These are phyloP conservation scores for Acanthurus tractus DNA, from an alignment of 2,797 vertebrate species.

Conservation along the genomic window DNA sequence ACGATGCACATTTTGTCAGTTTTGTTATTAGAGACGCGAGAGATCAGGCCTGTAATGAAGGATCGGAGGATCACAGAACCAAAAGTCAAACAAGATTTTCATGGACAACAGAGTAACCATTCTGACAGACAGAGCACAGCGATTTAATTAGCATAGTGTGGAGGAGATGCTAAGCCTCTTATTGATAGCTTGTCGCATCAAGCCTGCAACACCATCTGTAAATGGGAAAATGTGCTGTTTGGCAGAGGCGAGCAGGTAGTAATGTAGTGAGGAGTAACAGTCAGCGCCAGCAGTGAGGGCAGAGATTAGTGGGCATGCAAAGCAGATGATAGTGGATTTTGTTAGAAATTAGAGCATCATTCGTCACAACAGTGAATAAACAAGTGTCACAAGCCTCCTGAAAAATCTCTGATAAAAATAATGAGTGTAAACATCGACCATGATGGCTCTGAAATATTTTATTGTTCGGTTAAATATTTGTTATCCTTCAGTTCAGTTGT, in stretches of 20 bases:
- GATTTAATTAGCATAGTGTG: constrained; percentile 55
- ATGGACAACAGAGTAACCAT: background rate
- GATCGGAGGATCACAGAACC: background rate
- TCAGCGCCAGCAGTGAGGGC: constrained; percentile 20
- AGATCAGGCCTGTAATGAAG: background rate
- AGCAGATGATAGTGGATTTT: constrained; percentile 63
- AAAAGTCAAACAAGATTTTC: constrained; percentile 1
- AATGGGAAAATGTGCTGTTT: constrained; percentile 51
- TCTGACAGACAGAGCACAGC: background rate
- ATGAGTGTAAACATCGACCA: background rate
- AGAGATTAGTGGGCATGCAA: constrained; percentile 51
- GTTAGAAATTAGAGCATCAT: constrained; percentile 36
- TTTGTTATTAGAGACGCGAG: background rate
- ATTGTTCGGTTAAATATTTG: background rate
- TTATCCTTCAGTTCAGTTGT: too few relatives aligned
- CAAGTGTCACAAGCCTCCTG: constrained; percentile 19
- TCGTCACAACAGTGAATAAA: constrained; percentile 35
- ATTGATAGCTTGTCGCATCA: constrained; percentile 46
- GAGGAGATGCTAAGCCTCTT: constrained; percentile 56
- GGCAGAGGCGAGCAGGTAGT: constrained; percentile 31
- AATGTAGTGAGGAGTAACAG: constrained; percentile 24
- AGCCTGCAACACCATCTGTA: constrained; percentile 59
- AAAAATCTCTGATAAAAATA: constrained; percentile 30
- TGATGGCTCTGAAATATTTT: constrained; percentile 1
- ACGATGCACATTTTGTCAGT: background rate